These are phyloP conservation scores for Drosophila paulistorum DNA, from an alignment of 1,140 invertebrate species.

Conservation along the genomic window DNA sequence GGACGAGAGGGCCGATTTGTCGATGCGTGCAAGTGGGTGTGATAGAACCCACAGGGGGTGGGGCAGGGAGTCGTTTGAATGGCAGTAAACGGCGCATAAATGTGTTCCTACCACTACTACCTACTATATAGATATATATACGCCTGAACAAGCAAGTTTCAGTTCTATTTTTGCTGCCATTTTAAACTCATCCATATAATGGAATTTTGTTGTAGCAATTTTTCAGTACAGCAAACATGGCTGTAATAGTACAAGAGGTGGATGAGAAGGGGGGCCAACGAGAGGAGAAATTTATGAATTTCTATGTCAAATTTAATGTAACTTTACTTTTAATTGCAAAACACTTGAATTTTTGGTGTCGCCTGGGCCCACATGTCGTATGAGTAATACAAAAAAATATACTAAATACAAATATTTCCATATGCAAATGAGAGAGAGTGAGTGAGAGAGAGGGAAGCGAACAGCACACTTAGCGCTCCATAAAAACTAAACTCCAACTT, in stretches of 20 bases:
- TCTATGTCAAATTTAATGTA: not conserved
- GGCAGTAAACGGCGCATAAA: constrained; percentile 59
- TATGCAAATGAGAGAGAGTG: constrained; percentile 62
- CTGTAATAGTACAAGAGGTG: no score
- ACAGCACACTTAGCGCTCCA: constrained; percentile 53
- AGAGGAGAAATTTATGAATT: no score
- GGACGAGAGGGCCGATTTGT: no score
- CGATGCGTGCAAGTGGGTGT: no score
- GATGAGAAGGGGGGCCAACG: no score
- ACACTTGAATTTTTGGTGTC: constrained; percentile 46
- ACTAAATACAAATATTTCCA: constrained; percentile 7
- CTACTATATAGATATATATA: constrained; percentile 8
- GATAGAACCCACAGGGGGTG: no score
- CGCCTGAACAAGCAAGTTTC: constrained; percentile 37
- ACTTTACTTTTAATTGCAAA: constrained; percentile 41
- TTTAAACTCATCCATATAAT: constrained; percentile 4
- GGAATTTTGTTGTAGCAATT: constrained; percentile 1
- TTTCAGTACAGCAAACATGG: not conserved
- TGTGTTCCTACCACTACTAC: constrained; percentile 36
- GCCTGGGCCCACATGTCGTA: constrained; percentile 59
- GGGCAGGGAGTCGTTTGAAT: not conserved
- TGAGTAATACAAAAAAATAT: constrained; percentile 29
- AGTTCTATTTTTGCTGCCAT: not conserved
- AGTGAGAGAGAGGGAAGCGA: constrained; percentile 27
- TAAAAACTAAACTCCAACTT: constrained; percentile 78